Base-by-base conservation (phyloP, 1,140 invertebrate genomes). In the Aphidius ervi region DNA sequence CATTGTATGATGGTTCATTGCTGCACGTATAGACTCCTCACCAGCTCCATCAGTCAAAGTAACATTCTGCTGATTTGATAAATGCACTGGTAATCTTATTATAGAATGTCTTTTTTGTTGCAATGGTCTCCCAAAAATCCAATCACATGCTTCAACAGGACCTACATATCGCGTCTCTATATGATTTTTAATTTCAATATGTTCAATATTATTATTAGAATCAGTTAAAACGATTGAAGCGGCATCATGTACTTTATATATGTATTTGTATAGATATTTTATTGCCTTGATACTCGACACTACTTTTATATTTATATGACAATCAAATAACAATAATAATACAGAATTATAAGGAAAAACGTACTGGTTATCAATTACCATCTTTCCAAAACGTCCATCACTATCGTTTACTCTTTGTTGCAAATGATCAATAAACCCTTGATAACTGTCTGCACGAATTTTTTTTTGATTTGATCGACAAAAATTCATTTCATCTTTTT, bases 351-450 rank as follows among this genome's bases (percentile, higher is more conserved):
- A 71, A 3, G 68, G 68, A 3, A 72, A 70, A 16, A 71, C 63
- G 61, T 67, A 70, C 4, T 56, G 46, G 56, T 71, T 72, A 46
- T 70, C 65, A 20, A 70, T 57, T 9, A 57, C 43, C 5, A 57
- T 57, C 6, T 46, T 43, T 20, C 50, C 31, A 10, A 57, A 10
- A n/a, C 43, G 55, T 4, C 7, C 6, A 46, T 57, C 10, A n/a
- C 9, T 46, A 7, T 57, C 55, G 31, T 31, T 37, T 1, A 41
- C 55, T 31, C 20, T 46, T 43, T 9, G 8, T 10, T 57, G 43
- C 23, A 57, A 57, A 31, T 57, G 46, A 16, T 57, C 55, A 20
- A 57, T 23, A 6, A 57, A 31, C 4, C 55, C 55, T 9, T 9
- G n/a, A 57, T 57, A 57, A 31, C 40, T 46, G 31, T 57, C 55